Evolutionary conservation across 2,888 invertebrate genomes (phyloP).

Genomic region (Pecten maximus): DNA sequence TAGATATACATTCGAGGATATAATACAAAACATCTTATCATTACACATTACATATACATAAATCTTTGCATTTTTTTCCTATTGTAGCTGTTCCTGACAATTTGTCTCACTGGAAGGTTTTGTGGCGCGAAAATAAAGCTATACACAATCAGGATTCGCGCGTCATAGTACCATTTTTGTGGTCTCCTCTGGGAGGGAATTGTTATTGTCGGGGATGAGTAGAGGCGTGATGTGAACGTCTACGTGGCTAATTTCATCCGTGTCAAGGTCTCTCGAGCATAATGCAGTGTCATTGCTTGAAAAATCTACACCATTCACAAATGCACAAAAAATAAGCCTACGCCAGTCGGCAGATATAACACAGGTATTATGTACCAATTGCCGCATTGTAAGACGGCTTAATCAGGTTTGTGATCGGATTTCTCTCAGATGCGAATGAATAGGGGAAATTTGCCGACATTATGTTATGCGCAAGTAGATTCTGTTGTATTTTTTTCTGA

Average conservation of each 20-base stretch:
- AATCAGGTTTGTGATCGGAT: not conserved
- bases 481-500: not conserved
- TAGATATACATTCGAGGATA: no score
- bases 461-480: no score
- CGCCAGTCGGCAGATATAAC: not conserved
- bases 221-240: no score
- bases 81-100: no score
- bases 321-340: no score
- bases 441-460: not conserved
- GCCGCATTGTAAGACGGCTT: not conserved
- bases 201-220: no score
- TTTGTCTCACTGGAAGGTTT: no score
- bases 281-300: not conserved
- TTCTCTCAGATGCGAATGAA: not conserved
- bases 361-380: not conserved
- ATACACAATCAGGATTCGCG: not conserved
- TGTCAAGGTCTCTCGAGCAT: not conserved
- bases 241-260: not conserved
- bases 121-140: no score
- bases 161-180: no score
- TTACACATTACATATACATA: no score
- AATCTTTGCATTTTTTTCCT: no score
- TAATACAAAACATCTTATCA: no score
- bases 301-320: not conserved
- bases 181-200: not conserved